phyloP scores from a whole-genome alignment of 2,888 invertebrate species.

The Thysanoteuthis rhombus region DNA sequence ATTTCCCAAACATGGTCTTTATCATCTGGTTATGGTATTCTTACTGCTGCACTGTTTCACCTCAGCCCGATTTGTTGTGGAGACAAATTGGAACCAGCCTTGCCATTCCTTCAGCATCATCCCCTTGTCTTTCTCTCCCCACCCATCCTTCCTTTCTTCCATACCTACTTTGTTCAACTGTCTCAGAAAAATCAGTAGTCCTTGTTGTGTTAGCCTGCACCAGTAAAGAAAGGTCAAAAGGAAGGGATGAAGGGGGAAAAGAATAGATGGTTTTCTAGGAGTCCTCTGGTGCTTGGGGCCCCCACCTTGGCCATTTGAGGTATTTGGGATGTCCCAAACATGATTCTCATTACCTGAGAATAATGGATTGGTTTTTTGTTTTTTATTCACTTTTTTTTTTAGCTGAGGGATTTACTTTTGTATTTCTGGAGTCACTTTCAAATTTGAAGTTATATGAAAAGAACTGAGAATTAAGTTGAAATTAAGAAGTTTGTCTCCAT shows the following conservation, averaged over 20 bases:
- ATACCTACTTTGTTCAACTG: neutral
- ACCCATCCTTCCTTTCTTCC: neutral
- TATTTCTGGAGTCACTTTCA: no score
- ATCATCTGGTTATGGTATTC: neutral
- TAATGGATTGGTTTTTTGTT: neutral
- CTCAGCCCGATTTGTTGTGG: neutral
- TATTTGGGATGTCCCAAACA: neutral
- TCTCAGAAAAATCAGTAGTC: neutral
- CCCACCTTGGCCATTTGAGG: neutral
- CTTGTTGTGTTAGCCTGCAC: neutral
- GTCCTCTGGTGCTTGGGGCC: neutral
- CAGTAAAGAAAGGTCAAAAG: neutral
- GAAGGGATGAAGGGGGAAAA: no score
- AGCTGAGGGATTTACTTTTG: no score
- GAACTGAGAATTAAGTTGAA: no score
- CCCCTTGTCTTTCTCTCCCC: neutral
- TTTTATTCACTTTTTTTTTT: no score
- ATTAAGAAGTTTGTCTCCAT: no score
- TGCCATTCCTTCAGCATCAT: neutral
- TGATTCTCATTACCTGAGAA: conserved; percentile 19
- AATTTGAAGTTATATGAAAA: no score
- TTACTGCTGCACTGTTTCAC: neutral
- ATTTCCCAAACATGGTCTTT: neutral
- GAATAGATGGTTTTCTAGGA: neutral
- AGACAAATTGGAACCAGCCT: neutral